Conservation (phyloP, 2,113 vertebrate species). For the Gavialis gangeticus region DNA sequence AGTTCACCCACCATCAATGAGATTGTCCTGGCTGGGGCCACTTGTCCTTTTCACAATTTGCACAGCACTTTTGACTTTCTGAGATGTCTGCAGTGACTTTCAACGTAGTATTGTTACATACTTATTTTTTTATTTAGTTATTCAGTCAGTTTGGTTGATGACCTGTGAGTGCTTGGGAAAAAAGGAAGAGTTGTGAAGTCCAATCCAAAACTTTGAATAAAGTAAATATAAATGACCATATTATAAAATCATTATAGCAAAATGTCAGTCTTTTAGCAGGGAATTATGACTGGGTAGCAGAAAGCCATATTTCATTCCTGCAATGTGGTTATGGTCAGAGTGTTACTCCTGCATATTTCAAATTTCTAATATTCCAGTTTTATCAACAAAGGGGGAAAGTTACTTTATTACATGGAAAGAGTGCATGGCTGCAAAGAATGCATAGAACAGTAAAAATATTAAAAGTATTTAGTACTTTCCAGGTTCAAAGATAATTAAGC, state of each 20-base stretch:
- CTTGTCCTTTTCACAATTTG: too few species aligned
- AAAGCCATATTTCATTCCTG: neutral
- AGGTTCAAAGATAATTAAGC: constrained; percentile 18
- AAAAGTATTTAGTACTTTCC: constrained; percentile 20
- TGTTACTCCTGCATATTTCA: neutral
- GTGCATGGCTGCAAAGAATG: constrained; percentile 8
- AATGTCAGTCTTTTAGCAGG: constrained; percentile 6
- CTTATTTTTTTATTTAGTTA: too few species aligned
- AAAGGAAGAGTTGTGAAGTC: neutral
- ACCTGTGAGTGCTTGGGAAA: neutral
- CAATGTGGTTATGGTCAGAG: neutral
- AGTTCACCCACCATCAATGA: too few species aligned
- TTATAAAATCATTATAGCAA: neutral
- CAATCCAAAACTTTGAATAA: neutral
- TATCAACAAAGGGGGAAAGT: constrained; percentile 3
- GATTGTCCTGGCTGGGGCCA: too few species aligned
- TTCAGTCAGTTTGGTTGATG: neutral
- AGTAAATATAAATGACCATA: too few species aligned
- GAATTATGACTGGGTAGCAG: neutral
- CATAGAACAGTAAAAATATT: constrained; percentile 40
- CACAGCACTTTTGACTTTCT: too few species aligned
- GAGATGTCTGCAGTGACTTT: too few species aligned
- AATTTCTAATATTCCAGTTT: rapidly evolving
- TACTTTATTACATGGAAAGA: neutral
- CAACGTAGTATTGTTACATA: too few species aligned